A percentile compares a stretch with the other conserved stretches of the same genome.
phyloP scores from a whole-genome alignment of 23 tunicate genomes.

The Clavelina lepadiformis region DNA sequence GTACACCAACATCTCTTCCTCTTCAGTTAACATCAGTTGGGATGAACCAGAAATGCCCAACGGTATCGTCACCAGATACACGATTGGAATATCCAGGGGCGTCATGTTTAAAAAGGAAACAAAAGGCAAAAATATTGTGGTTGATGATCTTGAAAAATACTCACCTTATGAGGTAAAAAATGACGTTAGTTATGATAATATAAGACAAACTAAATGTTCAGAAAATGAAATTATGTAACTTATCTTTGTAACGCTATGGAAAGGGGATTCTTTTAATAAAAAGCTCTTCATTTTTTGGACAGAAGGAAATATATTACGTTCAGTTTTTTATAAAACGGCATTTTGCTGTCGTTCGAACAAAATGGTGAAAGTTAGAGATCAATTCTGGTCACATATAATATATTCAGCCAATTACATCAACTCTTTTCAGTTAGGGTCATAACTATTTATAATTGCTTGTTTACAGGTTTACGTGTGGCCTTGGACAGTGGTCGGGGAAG shows the following conservation, averaged over 20 bases:
- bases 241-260: not conserved
- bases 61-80: constrained; percentile 39
- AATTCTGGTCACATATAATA: too few relatives aligned
- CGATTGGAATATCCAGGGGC: constrained; percentile 13
- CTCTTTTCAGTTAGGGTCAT: too few relatives aligned
- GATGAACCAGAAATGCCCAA: constrained; percentile 34
- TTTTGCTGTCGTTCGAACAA: too few relatives aligned
- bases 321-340: too few relatives aligned
- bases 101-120: not conserved
- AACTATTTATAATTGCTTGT: too few relatives aligned
- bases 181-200: too few relatives aligned
- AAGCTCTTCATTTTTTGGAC: too few relatives aligned
- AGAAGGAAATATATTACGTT: too few relatives aligned
- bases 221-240: not conserved
- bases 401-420: too few relatives aligned
- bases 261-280: too few relatives aligned
- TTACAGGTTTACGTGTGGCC: constrained; percentile 39
- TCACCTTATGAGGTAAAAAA: constrained; percentile 29
- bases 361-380: too few relatives aligned
- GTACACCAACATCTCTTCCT: constrained; percentile 39
- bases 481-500: constrained; percentile 42
- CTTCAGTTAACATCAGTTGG: constrained; percentile 60
- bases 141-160: constrained; percentile 33
- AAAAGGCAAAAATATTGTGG: constrained; percentile 8
- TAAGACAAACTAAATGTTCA: too few relatives aligned